phyloP scores from a whole-genome alignment of 2,888 invertebrate species.

The Lamellibrachia satsuma region DNA sequence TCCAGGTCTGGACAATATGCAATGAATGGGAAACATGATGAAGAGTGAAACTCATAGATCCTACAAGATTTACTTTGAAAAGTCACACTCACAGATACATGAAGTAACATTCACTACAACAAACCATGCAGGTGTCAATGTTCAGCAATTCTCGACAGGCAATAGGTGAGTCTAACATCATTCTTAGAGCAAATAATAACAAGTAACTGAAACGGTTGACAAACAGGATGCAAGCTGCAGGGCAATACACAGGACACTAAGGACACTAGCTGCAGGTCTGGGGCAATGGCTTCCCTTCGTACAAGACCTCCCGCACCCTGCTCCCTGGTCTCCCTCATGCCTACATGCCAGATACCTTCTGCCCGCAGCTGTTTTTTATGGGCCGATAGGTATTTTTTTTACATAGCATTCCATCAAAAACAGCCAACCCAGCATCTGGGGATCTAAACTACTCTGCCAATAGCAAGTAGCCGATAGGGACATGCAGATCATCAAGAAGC shows the following conservation, averaged over 20 bases:
- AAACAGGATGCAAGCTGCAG: neutral
- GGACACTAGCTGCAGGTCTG: neutral
- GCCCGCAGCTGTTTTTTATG: too few species aligned
- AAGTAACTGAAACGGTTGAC: neutral
- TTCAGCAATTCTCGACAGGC: neutral
- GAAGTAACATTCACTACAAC: neutral
- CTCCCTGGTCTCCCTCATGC: neutral
- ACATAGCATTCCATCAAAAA: neutral
- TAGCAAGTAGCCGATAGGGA: too few species aligned
- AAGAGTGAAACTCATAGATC: too few species aligned
- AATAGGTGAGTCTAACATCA: neutral
- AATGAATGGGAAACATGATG: too few species aligned
- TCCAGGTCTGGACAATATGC: too few species aligned
- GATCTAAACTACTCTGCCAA: neutral
- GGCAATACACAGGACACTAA: neutral
- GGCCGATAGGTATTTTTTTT: neutral
- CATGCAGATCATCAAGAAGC: neutral
- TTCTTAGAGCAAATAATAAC: neutral
- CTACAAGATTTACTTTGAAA: too few species aligned
- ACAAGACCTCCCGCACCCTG: neutral
- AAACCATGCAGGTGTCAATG: neutral
- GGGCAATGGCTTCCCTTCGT: neutral
- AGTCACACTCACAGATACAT: neutral
- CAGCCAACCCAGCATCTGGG: neutral
- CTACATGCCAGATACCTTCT: neutral